These are phyloP conservation scores for Syncerus caffer DNA, from an alignment of 2,797 vertebrate genomes.

Conservation along the genomic window DNA sequence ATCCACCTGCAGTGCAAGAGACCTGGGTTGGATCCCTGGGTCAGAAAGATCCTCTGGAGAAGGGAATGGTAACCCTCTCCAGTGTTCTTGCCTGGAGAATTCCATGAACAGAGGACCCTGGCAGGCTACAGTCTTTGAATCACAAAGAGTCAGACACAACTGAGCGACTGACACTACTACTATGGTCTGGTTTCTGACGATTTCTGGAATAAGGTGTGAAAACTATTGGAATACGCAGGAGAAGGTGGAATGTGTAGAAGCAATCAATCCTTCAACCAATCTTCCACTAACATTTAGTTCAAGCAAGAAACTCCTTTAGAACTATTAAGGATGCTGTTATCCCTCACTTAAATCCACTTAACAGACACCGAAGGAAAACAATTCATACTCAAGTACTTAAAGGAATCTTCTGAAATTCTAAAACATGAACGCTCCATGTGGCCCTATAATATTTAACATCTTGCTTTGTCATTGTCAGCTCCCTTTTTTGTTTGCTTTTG, in stretches of 20 bases:
- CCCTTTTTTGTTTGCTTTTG: background rate
- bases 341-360: slow-evolving; percentile 9
- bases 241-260: background rate
- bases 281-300: background rate
- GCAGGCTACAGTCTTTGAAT: background rate
- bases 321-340: background rate
- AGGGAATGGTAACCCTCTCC: background rate
- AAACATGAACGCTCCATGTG: background rate
- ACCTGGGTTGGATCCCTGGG: background rate
- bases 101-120: background rate
- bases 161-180: background rate
- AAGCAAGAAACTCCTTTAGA: background rate
- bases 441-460: background rate
- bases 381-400: background rate
- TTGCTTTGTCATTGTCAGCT: background rate
- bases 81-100: background rate
- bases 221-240: background rate
- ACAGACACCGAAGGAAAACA: background rate
- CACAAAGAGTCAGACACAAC: background rate
- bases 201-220: background rate
- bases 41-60: background rate
- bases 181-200: background rate
- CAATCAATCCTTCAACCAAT: background rate
- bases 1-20: background rate
- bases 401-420: background rate